These are phyloP conservation scores for Neodon shergylaensis DNA, from an alignment of 2,113 vertebrate genomes.

Conservation along the genomic window DNA sequence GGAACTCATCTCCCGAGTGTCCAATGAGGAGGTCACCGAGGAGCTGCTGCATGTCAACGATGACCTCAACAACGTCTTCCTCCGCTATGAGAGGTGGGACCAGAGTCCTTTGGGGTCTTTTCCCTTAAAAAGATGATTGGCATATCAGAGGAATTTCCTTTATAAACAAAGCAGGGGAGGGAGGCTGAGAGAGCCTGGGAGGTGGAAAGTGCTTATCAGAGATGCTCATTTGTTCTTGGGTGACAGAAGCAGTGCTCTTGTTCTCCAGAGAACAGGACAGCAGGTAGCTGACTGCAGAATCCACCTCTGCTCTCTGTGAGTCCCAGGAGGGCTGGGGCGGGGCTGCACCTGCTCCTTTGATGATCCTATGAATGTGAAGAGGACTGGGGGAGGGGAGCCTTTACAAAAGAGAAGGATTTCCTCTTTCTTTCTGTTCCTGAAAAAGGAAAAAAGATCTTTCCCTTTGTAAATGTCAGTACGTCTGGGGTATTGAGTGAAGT, in stretches of 20 bases:
- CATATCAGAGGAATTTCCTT: constrained; percentile 21
- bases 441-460: not conserved
- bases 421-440: constrained; percentile 53
- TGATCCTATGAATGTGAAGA: constrained; percentile 59
- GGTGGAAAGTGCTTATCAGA: constrained; percentile 46
- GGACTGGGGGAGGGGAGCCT: constrained; percentile 18
- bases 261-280: constrained; percentile 60
- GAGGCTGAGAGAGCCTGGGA: not conserved
- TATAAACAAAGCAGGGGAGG: not conserved
- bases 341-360: constrained; percentile 63
- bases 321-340: not conserved
- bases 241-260: not conserved
- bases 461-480: constrained; percentile 54
- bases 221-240: constrained; percentile 55
- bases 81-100: constrained; percentile 94
- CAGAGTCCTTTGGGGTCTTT: not conserved
- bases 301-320: constrained; percentile 21
- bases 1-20: constrained; percentile 96
- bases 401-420: constrained; percentile 60
- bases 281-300: constrained; percentile 41
- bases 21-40: constrained; percentile 97
- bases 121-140: not conserved
- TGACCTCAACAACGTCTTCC: constrained; percentile 98
- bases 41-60: constrained; percentile 97
- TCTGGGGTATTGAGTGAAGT: not conserved